Base-by-base conservation (phyloP, 2,797 vertebrate species). In the Babyrousa celebensis region DNA sequence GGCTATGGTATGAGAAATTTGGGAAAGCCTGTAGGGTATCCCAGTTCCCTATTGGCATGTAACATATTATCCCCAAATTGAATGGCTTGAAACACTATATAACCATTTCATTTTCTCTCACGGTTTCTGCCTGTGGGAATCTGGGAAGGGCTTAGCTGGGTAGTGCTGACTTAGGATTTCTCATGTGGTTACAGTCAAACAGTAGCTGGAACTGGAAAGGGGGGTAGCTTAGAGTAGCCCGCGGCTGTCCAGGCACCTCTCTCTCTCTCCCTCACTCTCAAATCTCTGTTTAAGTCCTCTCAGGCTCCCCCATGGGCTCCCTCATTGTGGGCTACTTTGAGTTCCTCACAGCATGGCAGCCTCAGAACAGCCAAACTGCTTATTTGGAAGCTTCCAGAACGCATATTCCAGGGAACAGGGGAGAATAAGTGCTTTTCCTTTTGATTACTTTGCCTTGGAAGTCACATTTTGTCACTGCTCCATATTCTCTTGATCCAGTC, bases 171-270 rank as follows among this genome's bases (percentile, higher is more conserved):
- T 74, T 40, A 63, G 25, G 9, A 36, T 83, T 36, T 88, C 74
- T 94, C 65, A 36, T 17, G 0, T 32, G 12, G 10, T 60, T 92
- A 18, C 17, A 68, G 12, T 6, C 80, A 62, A 91, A 83, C 23
- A 63, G 4, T 6, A n/a, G 36, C 36, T 36, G 36, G 36, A 36
- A 0, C 77, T 79, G 21, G 4, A 60, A 85, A 52, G n/a, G 15
- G 15, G n/a, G 25, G 3, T 52, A 17, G 1, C 23, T 58, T 58
- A 43, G 27, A 77, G 6, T 14, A 48, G 12, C 14, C 72, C 32
- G 4, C 2, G 14, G 3, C 27, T 58, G 1, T 48, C 9, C 27
- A 21, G 21, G 17, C 43, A 25, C 11, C 1, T 2, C 5, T 4
- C 36, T 17, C 16, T 52, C 10, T 18, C 3, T 18, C 15, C 70